Evolutionary conservation across 2,888 invertebrate genomes (phyloP), one percentile per base, ranked within the genome.

Genomic region (Buathra laborator): DNA sequence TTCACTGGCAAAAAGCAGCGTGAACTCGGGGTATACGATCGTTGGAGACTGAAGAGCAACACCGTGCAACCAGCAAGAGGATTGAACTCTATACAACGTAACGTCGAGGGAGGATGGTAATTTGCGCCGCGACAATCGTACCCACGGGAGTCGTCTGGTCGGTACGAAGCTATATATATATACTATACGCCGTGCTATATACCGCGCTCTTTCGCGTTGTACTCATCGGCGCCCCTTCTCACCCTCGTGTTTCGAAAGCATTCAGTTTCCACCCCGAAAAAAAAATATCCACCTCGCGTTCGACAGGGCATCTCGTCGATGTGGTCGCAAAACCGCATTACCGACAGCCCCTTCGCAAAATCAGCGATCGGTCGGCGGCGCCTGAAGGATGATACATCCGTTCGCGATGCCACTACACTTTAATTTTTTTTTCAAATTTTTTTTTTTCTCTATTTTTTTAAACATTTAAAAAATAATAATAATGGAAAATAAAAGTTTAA

Each of bases 71-170:
- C 44, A 67, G 56, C 37, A 48, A 48, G 14, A 46, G 59, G 59
- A 56, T 62, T 62, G 59, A 37, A 68, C 48, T 43, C 48, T 19
- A 29, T 44, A 51, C 48, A 24, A 59, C 46, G 67, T 68, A 74
- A 81, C 48, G 56, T 74, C 68, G 62, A 86, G 85, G 86, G 86
- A 85, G 32, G 29, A 87, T 87, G 90, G 91, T 91, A 91, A 91
- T 91, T 91, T 88, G 89, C 88, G 88, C 89, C 87, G 87, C 88
- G 89, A 90, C 89, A 88, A 90, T 90, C 87, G 90, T 81, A 89
- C 91, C 89, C 90, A n/a, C 79, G 90, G 90, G 91, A 91, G 78
- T 86, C 87, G 86, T 89, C 80, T 72, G 82, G 68, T 84, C 85
- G 78, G 67, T 62, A n/a, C 62, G 51, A 62, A 19, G 62, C 43